Base-by-base conservation (phyloP, 2,888 invertebrate genomes). In the Galerucella pusilla region DNA sequence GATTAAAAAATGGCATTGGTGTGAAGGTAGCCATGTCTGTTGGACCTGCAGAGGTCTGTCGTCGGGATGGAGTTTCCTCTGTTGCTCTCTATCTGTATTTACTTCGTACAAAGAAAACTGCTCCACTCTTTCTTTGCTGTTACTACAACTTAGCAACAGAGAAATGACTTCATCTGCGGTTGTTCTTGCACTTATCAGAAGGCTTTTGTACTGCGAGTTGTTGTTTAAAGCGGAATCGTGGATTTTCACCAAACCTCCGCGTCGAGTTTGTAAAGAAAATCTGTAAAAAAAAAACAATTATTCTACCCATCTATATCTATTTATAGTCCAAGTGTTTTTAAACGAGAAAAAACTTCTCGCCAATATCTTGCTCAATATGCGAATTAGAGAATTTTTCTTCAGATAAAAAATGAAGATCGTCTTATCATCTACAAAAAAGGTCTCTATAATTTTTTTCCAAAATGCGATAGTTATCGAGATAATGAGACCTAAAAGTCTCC, bases 181-280 rank as follows among this genome's bases (percentile, higher is more conserved):
- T 66, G 97, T 97, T 84, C 94, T 91, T 83, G 96, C 96, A 80
- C 96, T 96, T 83, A 97, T 94, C 80, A 97, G 90, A 81, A 97
- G 89, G 81, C 96, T 96, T 89, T 97, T 97, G 90, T 97, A 97
- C 89, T 96, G 95, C 0, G 96, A 97, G 86, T 95, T 95, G 71
- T 95, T 93, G 92, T 96, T 96, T 79, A 97, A 90, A 52, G 95
- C 96, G 20, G 95, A 94, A 88, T 97, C 97, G 90, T 96, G 95
- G 74, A 98, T 94, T 88, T 96, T 94, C 80, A 97, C 95, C 77
- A 97, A 90, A n/a, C 96, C 96, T 49, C 97, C 97, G 6, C 95
- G 93, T 78, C 95, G 92, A 84, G 95, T 94, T 88, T 96, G 94
- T 74, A 98, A 90, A 70, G 95, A 94, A 88, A 97, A 97, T 87